A percentile compares a stretch with the other conserved stretches of the same genome.
These are phyloP conservation scores for Pollimyrus isidori DNA, from an alignment of 2,113 vertebrate genomes.

Conservation along the genomic window DNA sequence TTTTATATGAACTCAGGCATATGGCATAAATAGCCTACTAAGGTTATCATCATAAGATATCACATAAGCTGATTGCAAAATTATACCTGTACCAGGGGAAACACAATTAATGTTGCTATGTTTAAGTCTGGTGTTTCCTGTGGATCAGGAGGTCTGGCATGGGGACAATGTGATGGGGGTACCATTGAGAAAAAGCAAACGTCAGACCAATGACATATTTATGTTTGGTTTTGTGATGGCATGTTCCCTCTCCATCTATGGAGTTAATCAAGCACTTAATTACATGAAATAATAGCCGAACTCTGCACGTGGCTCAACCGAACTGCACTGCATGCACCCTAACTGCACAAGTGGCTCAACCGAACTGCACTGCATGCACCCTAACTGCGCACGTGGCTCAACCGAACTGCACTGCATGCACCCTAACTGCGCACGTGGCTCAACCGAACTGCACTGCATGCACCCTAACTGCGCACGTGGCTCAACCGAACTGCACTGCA, in stretches of 20 bases:
- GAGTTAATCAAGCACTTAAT: too few species aligned
- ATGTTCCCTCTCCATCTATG: neutral
- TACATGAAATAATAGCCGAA: neutral
- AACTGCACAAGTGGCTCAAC: too few species aligned
- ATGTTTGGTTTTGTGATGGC: neutral
- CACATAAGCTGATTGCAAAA: neutral
- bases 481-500: too few species aligned
- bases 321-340: too few species aligned
- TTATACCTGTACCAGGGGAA: neutral
- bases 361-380: too few species aligned
- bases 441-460: too few species aligned
- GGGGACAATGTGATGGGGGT: neutral
- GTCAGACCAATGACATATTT: neutral
- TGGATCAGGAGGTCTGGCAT: neutral
- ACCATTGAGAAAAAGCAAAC: neutral
- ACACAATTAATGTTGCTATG: neutral
- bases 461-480: too few species aligned
- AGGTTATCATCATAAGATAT: neutral
- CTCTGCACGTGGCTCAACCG: too few species aligned
- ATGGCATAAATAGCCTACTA: neutral
- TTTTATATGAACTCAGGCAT: neutral
- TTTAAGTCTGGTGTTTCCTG: neutral
- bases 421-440: neutral
- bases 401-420: too few species aligned
- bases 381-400: too few species aligned